A percentile compares a stretch with the other conserved stretches of the same genome.
Conservation (phyloP, 64 coral and sea anemone species). For the Catalaphyllia jardinei region DNA sequence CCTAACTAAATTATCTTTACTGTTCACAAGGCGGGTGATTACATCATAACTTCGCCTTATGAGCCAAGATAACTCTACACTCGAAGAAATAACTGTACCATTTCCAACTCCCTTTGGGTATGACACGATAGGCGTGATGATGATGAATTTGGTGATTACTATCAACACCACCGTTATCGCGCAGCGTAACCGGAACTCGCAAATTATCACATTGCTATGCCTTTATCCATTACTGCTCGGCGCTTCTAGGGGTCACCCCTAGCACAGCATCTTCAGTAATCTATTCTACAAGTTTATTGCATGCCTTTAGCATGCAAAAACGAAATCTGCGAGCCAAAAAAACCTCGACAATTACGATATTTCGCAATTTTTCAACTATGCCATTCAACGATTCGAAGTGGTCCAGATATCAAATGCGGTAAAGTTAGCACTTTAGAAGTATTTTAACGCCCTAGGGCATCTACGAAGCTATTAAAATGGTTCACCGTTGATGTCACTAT, state of each 20-base stretch:
- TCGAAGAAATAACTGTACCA: background rate
- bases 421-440: background rate
- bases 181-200: slow-evolving; percentile 31
- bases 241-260: background rate
- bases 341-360: background rate
- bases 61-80: background rate
- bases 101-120: background rate
- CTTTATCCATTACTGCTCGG: background rate
- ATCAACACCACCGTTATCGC: slow-evolving; percentile 29
- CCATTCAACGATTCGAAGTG: background rate
- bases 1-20: background rate
- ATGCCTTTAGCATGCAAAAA: background rate
- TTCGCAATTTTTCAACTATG: background rate
- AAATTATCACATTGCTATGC: slow-evolving; percentile 43
- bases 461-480: background rate
- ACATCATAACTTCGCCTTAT: background rate
- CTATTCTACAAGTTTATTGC: background rate
- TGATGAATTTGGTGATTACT: background rate
- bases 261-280: background rate
- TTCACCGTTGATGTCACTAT: background rate
- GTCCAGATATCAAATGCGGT: slow-evolving; percentile 1
- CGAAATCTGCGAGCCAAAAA: background rate
- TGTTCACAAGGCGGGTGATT: no score
- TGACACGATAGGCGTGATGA: slow-evolving; percentile 26
- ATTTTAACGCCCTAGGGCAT: slow-evolving; percentile 16